Evolutionary conservation across 2,888 invertebrate species (phyloP), one percentile per base, ranked within the genome.

Genomic region (Acleris laterana): DNA sequence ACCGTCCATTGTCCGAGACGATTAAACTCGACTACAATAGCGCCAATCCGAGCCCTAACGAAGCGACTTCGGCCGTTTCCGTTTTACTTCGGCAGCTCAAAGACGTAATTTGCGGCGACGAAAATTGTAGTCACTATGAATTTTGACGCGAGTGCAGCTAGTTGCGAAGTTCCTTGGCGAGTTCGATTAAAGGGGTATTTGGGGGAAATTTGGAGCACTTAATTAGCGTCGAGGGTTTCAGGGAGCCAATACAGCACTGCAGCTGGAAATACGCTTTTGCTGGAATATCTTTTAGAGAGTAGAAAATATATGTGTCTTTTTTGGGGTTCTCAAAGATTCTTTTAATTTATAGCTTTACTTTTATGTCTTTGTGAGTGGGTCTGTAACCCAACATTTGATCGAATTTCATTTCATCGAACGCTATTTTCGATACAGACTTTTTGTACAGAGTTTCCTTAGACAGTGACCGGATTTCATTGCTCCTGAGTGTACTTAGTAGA

Each of bases 51-150:
- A 83, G 80, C 85, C 79, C 87, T 90, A 90, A 91, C 90, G 91
- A 91, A 89, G 90, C 85, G 89, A 88, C 88, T 88, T 90, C 88
- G 89, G 80, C 78, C 76, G 78, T 84, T 89, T 89, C 90, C 90
- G 90, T 78, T 78, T 77, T 81, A 83, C 87, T 84, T 86, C 83
- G 84, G 81, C 71, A 75, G 74, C 79, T 87, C 89, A 86, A 91
- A 92, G 90, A 90, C 87, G 85, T 89, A 90, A 92, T 92, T 92
- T 92, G 92, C 81, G 92, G 90, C 80, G 77, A 74, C 80, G 81
- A 83, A 87, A 89, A 87, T 89, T 87, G 88, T 83, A 81, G 82
- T 80, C 75, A 77, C 77, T 77, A 77, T 80, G 83, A 84, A 84
- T 85, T 88, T 85, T 85, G 85, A 80, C 82, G 80, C 81, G 44